Evolutionary conservation across 2,113 vertebrate genomes (phyloP).

Genomic region (Clinocottus analis): DNA sequence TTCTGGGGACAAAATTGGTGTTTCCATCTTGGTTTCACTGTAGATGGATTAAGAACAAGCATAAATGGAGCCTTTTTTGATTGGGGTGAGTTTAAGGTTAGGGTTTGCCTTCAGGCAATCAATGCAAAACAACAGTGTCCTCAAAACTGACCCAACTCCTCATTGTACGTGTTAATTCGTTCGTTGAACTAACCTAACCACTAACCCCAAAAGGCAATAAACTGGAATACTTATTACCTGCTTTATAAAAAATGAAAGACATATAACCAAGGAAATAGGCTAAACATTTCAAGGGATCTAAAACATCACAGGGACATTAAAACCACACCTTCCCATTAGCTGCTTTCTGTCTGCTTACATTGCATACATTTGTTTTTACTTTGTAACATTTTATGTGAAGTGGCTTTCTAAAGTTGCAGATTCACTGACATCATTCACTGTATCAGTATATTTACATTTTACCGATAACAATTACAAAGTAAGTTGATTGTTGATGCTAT

Average conservation of each 20-base stretch:
- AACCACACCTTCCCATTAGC: no score
- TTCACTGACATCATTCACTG: not conserved
- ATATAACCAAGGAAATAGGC: not conserved
- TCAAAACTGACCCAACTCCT: not conserved
- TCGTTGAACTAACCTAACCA: not conserved
- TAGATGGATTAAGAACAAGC: no score
- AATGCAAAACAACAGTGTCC: slow-evolving; percentile 15
- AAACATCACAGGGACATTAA: no score
- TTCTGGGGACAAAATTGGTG: no score
- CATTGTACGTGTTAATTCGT: not conserved
- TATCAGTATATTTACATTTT: not conserved
- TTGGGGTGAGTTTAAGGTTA: slow-evolving; percentile 13
- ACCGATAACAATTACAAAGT: not conserved
- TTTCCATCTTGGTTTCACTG: no score
- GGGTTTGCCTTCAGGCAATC: not conserved
- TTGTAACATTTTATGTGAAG: not conserved
- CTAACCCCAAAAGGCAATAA: slow-evolving; percentile 1
- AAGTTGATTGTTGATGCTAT: not conserved
- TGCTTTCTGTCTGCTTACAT: not conserved
- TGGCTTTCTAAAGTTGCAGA: no score
- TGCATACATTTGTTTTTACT: not conserved
- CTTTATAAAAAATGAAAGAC: not conserved
- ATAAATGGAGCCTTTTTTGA: not conserved
- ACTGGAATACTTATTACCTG: not conserved
- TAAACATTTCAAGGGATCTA: not conserved